These are phyloP conservation scores for Eulemur albifrons DNA, from an alignment of 2,797 vertebrate genomes.

Conservation along the genomic window DNA sequence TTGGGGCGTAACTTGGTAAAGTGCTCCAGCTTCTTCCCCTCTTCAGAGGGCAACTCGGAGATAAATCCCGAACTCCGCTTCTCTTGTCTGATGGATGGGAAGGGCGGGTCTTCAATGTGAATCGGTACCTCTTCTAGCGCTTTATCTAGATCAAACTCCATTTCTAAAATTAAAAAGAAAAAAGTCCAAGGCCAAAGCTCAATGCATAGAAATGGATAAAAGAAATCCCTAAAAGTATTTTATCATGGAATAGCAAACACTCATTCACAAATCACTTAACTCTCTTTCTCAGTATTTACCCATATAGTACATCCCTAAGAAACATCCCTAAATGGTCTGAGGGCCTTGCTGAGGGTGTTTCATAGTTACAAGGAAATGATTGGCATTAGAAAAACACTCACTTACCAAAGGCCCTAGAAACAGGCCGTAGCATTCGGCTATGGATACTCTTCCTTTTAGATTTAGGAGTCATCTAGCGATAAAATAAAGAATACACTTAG, in stretches of 20 bases:
- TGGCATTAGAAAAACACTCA: neutral
- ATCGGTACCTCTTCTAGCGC: constrained; percentile 95
- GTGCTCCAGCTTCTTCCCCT: constrained; percentile 95
- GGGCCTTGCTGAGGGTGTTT: neutral
- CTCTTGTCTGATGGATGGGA: constrained; percentile 84
- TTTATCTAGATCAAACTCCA: constrained; percentile 99
- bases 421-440: constrained; percentile 97
- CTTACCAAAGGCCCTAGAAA: constrained; percentile 97
- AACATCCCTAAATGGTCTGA: accelerated
- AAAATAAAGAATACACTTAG: constrained; percentile 50
- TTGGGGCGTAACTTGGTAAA: constrained; percentile 96
- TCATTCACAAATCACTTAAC: neutral
- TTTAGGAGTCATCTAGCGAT: constrained; percentile 96
- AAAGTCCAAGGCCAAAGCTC: neutral
- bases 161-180: constrained; percentile 86
- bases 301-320: neutral
- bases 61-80: constrained; percentile 88
- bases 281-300: neutral
- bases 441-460: constrained; percentile 99
- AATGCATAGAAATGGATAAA: neutral
- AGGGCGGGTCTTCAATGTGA: constrained; percentile 91
- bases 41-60: constrained; percentile 94
- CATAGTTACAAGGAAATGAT: neutral
- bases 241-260: neutral
- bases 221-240: neutral